Conservation (phyloP, 1,140 invertebrate genomes). For the Drosophila pallidifrons region DNA sequence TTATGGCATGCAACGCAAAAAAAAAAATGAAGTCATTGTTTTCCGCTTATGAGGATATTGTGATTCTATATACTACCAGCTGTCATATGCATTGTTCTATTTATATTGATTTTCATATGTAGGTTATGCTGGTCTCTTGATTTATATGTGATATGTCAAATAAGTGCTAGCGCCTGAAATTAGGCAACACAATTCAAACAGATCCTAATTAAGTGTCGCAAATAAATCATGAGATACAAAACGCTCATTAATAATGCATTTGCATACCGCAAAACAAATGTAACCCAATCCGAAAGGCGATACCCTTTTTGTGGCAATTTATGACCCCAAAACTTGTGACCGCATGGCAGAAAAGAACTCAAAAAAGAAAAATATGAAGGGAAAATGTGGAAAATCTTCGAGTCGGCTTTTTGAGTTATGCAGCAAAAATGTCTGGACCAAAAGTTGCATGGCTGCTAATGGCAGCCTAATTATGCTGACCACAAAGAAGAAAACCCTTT, state of each 20-base stretch:
- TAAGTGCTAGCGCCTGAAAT: constrained; percentile 8
- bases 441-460: constrained; percentile 63
- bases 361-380: constrained; percentile 41
- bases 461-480: constrained; percentile 79
- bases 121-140: constrained; percentile 29
- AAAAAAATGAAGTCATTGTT: neutral
- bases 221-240: constrained; percentile 67
- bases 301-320: constrained; percentile 67
- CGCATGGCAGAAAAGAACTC: constrained; percentile 5
- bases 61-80: constrained; percentile 3
- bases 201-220: constrained; percentile 72
- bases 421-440: constrained; percentile 39
- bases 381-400: constrained; percentile 55
- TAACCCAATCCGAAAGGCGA: constrained; percentile 43
- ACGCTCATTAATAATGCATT: constrained; percentile 78
- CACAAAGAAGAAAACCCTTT: constrained; percentile 46
- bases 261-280: constrained; percentile 65
- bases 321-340: constrained; percentile 51
- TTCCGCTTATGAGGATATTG: no score
- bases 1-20: constrained; percentile 30
- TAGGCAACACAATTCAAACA: constrained; percentile 54
- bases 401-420: constrained; percentile 61
- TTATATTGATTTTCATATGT: constrained; percentile 5
- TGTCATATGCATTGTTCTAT: neutral
- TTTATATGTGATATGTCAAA: constrained; percentile 42